Percentiles rank a stretch among this genome's conserved stretches.
phyloP scores from a whole-genome alignment of 2,113 vertebrate genomes.

The mouse (Mus musculus) region DNA sequence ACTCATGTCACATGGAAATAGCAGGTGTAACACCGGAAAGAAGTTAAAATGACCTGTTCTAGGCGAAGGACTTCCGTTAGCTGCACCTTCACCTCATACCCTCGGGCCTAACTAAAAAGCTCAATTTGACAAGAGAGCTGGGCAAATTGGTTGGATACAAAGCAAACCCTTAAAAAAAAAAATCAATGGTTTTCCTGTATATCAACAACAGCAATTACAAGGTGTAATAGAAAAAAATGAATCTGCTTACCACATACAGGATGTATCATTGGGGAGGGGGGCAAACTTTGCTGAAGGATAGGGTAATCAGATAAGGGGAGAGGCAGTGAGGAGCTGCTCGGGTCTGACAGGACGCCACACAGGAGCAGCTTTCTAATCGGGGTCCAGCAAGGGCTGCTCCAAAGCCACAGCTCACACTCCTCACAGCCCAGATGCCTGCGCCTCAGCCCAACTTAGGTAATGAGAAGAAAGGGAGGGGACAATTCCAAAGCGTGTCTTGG shows the following conservation, averaged over 20 bases:
- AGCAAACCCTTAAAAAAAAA: conserved; percentile 36
- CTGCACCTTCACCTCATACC: neutral
- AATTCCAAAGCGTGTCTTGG: neutral
- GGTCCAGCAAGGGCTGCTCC: neutral
- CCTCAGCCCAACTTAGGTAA: neutral
- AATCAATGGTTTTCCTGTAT: conserved; percentile 57
- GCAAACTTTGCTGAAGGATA: neutral
- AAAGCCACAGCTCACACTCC: neutral
- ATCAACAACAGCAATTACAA: conserved; percentile 45
- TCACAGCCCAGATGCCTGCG: neutral
- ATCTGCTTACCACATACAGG: neutral
- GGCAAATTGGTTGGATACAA: conserved; percentile 54
- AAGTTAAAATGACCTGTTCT: neutral
- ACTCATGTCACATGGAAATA: neutral
- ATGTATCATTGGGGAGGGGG: neutral
- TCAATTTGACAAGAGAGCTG: conserved; percentile 32
- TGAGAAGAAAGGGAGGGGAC: neutral
- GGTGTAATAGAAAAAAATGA: conserved; percentile 19
- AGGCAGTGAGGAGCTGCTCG: neutral
- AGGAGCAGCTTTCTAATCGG: neutral
- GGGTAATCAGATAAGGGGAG: neutral
- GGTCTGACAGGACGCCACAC: neutral
- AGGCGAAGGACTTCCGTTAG: neutral
- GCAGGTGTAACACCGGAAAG: neutral
- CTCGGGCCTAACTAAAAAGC: conserved; percentile 37